A percentile compares a stretch with the other conserved stretches of the same genome.
phyloP scores from a whole-genome alignment of 2,113 vertebrate species.

The Nesospiza acunhae region DNA sequence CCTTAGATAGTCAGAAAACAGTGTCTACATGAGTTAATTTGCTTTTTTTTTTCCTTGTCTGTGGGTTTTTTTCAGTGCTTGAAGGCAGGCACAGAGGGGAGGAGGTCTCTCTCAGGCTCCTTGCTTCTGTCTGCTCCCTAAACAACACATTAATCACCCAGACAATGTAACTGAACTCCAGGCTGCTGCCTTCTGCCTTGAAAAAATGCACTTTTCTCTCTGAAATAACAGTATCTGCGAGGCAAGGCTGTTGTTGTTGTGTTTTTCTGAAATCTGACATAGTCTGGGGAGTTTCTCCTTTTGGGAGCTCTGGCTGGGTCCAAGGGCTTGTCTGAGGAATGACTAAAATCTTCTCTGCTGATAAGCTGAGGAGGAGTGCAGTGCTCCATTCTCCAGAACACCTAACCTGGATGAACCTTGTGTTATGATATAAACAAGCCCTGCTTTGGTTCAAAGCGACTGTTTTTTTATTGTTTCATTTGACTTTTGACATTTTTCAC shows the following conservation, averaged over 20 bases:
- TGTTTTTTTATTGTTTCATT: not conserved
- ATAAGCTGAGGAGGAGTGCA: not conserved
- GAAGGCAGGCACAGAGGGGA: not conserved
- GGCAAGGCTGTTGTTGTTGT: not conserved
- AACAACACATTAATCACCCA: conserved; percentile 27
- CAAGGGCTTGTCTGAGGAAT: not conserved
- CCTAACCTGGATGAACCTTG: not conserved
- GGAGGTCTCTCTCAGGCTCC: conserved; percentile 47
- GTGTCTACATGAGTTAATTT: not conserved
- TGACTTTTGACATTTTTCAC: not conserved
- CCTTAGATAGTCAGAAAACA: not conserved
- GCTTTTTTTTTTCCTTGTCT: not conserved
- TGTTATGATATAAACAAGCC: not conserved
- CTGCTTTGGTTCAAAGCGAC: not conserved
- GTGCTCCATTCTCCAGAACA: not conserved
- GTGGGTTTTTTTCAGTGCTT: not conserved
- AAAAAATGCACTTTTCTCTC: not conserved
- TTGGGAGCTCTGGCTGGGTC: not conserved
- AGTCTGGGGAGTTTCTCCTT: not conserved
- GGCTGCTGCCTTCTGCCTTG: conserved; percentile 31
- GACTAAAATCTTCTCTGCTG: not conserved
- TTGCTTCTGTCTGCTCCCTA: conserved; percentile 22
- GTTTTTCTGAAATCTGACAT: conserved; percentile 2
- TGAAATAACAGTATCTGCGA: not conserved
- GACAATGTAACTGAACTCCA: conserved; percentile 40